phyloP scores from a whole-genome alignment of 1,140 invertebrate species.

The Plectrocnemia conspersa region DNA sequence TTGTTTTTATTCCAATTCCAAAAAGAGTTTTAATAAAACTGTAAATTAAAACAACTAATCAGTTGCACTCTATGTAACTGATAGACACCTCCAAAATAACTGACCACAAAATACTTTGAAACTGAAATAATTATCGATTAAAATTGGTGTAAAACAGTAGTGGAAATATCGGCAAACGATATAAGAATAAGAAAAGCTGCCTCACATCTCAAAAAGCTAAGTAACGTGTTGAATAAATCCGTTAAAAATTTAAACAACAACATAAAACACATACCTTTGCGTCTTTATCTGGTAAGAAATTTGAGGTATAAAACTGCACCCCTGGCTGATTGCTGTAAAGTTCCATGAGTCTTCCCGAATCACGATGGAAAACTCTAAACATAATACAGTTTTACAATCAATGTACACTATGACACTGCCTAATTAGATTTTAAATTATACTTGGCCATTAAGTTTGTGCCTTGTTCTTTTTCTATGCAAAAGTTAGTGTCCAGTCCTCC shows the following conservation, averaged over 20 bases:
- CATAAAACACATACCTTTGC: no score
- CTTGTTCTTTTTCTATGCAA: constrained; percentile 47
- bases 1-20: no score
- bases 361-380: constrained; percentile 59
- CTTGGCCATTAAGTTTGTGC: constrained; percentile 26
- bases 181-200: no score
- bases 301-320: constrained; percentile 84
- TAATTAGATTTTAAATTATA: constrained; percentile 8
- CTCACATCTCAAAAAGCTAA: not conserved
- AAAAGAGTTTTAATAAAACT: no score
- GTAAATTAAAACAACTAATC: no score
- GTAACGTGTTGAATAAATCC: not conserved
- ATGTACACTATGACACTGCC: not conserved
- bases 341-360: constrained; percentile 68
- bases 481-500: constrained; percentile 78
- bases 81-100: no score
- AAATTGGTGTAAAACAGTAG: no score
- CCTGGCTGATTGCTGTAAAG: constrained; percentile 82
- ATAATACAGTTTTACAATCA: constrained; percentile 8
- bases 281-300: constrained; percentile 59
- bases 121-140: no score
- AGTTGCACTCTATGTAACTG: no score
- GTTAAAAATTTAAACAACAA: not conserved
- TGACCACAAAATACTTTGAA: no score
- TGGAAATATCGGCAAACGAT: no score